Evolutionary conservation across 35 echinoderm and acorn worm species (phyloP), one percentile per base, ranked within the genome.

Genomic region (Strongylocentrotus purpuratus): DNA sequence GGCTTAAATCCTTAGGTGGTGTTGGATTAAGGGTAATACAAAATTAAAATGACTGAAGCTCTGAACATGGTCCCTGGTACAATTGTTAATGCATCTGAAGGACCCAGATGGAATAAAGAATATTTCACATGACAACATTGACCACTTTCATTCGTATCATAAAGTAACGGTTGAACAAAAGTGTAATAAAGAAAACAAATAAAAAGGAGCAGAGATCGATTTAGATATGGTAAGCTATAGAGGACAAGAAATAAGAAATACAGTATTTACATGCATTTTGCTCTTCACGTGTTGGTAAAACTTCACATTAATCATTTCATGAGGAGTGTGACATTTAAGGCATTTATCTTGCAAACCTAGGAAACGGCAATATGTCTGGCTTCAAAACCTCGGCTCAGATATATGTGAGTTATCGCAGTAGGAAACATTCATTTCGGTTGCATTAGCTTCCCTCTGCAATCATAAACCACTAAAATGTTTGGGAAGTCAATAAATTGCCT

Each of bases 391-490:
- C 2, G 61, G 93, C 45, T 94, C 31, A 94, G 31, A 94, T 94
- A 65, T 33, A 59, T 65, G 33, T 90, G 33, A 45, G 33, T 45
- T 47, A 41, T 90, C 22, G 8, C 88, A 0, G 9, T 45, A 47
- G 46, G 88, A 90, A 90, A 90, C 88, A 90, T 90, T 90, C 46
- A 45, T 90, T 47, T 47, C 15, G 41, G 88, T 90, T 90, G 33
- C 33, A 35, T 45, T 90, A 47, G 17, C 46, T 90, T 78, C 20
- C 6, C 20, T 78, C 65, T 31, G 65, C 65, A 78, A 78, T 78
- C 65, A 78, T 78, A 78, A 78, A 78, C 65, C 65, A 78, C 65
- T 78, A 22, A 78, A 78, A n/a, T 78, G 65, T 89, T 46, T 15
- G 32, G 87, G 87, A 89, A 89, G 87, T 89, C 87, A 46, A 41